Evolutionary conservation across 2,888 invertebrate genomes (phyloP), one percentile per base, ranked within the genome.

Genomic region (Thereva nobilitata): DNA sequence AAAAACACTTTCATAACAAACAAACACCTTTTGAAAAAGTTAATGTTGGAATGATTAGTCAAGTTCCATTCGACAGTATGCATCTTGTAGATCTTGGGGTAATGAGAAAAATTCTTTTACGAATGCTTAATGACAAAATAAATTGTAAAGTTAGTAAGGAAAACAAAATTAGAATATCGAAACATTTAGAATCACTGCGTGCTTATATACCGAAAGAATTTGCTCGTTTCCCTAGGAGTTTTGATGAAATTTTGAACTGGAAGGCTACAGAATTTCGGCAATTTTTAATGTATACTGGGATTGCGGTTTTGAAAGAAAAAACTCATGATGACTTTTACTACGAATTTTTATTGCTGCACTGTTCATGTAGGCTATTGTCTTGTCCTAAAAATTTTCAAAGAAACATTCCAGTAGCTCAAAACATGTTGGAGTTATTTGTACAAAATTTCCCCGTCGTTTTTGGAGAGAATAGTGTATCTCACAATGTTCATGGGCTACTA

Each of bases 291-390:
- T n/a, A n/a, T n/a, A n/a, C n/a, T n/a, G n/a, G n/a, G n/a, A 44
- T 56, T 23, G n/a, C 12, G 7, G 56, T 56, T 56, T 56, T 56
- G 9, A 56, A 63, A 54, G 64, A 47, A 5, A 38, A 40, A 8
- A 34, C 66, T 41, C 37, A 37, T 37, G 52, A 50, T 37, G 66
- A 68, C 37, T 50, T 65, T 10, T 70, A 67, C 59, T 70, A 64
- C 23, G 23, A 64, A 42, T 68, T 68, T 42, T 44, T 70, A 5
- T 50, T 68, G 5, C 23, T 68, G 10, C 50, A 68, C 38, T 66
- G 64, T 41, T 41, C 67, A 8, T 68, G 42, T 34, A 44, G 57
- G 10, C 34, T 66, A 8, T 57, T 66, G 37, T 10, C 50, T 10
- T 66, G 66, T 49, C 47, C 57, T 34, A 57, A 45, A 12, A 67